A percentile compares a stretch with the other conserved stretches of the same genome.
Evolutionary conservation across 2,888 invertebrate genomes (phyloP).

Genomic region (Tetranychus truncatus): DNA sequence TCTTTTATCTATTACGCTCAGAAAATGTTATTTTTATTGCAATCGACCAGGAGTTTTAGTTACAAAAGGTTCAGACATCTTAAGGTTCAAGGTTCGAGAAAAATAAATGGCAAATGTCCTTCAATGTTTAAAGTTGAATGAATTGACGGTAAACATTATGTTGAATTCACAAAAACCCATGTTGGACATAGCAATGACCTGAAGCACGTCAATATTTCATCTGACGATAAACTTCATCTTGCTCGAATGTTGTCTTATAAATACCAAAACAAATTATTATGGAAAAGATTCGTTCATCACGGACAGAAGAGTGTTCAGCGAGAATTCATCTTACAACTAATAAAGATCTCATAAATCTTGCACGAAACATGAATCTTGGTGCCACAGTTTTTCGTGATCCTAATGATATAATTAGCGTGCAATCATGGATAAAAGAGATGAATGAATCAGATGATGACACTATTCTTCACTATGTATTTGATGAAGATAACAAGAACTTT

Average conservation of each 20-base stretch:
- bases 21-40: not conserved
- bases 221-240: not conserved
- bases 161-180: not conserved
- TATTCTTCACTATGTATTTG: not conserved
- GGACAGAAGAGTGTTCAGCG: not conserved
- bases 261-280: not conserved
- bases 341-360: not conserved
- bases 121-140: not conserved
- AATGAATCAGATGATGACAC: not conserved
- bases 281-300: not conserved
- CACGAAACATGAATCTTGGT: not conserved
- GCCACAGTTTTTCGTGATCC: not conserved
- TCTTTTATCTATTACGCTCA: too few relatives aligned
- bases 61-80: not conserved
- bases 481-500: not conserved
- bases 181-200: not conserved
- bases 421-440: not conserved
- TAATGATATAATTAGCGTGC: not conserved
- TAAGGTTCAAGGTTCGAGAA: not conserved
- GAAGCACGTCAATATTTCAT: not conserved
- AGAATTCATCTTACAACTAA: not conserved
- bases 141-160: not conserved
- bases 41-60: not conserved
- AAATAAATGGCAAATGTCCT: not conserved
- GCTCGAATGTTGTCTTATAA: not conserved